Evolutionary conservation across 2,113 vertebrate genomes (phyloP), one percentile per base, ranked within the genome.

Genomic region (Saccopteryx bilineata): DNA sequence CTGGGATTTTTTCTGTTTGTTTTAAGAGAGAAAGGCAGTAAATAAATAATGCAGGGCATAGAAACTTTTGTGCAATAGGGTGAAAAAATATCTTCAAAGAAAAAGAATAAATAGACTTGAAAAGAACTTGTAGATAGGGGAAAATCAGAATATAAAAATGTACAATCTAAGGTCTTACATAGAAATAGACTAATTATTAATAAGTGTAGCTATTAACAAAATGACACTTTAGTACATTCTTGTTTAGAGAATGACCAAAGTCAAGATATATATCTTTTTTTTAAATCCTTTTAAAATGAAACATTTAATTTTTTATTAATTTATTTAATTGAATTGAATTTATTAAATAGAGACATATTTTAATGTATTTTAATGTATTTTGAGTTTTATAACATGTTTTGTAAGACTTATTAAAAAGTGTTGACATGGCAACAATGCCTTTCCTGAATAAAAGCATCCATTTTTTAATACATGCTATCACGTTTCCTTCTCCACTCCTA

Each of bases 41-140:
- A 61, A 39, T 28, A 96, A 79, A 81, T 56, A 81, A 63, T 61
- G 11, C 8, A 65, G 13, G 21, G 12, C 5, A 76, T 52, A 46
- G 31, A 88, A 81, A 86, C 19, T 83, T 50, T 28, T 60, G 2
- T 46, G 3, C 15, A 58, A 39, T n/a, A 48, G 12, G 1, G 31
- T 66, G 31, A 76, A 65, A 52, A 50, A 10, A 2, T 46, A 19
- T 19, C 8, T 52, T 85, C 61, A 81, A 89, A 13, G 21, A 28
- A 87, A 82, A 94, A 54, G 5, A 78, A 48, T 76, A 71, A 60
- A 33, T 26, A 84, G 13, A 75, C 23, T 79, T 92, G 56, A 90
- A 93, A 80, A 50, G 2, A 46, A 33, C 14, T 46, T 86, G 4
- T 9, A 24, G 15, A 9, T 31, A 28, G 21, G 2, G n/a, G 50